These are phyloP conservation scores for Leptonema lineaticorne DNA, from an alignment of 1,140 invertebrate genomes.

Conservation along the genomic window DNA sequence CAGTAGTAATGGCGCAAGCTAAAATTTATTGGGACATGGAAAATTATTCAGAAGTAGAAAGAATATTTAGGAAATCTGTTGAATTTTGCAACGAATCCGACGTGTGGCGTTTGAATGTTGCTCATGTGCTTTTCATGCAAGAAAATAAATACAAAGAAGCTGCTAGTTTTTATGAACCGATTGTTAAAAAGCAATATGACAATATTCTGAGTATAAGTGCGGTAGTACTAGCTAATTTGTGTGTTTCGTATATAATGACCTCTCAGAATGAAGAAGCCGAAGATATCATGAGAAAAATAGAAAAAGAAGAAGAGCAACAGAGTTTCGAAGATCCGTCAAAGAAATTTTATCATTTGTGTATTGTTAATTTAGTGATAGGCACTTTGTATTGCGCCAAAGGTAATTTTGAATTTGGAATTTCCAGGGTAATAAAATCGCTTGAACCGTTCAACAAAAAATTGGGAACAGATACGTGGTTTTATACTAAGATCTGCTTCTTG, in stretches of 20 bases:
- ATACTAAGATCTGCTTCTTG: conserved; percentile 92
- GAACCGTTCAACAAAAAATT: conserved; percentile 95
- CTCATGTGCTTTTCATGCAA: conserved; percentile 99
- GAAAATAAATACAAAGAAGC: conserved; percentile 99
- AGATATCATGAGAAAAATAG: conserved; percentile 97
- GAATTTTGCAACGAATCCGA: conserved; percentile 98
- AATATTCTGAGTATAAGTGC: conserved; percentile 94
- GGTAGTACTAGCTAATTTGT: conserved; percentile 96
- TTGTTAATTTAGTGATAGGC: conserved; percentile 98
- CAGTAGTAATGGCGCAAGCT: conserved; percentile 97
- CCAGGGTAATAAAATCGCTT: conserved; percentile 93
- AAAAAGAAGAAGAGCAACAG: conserved; percentile 94
- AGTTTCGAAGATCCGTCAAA: conserved; percentile 92
- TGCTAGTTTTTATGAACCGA: conserved; percentile 96
- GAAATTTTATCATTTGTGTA: conserved; percentile 96
- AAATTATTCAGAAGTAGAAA: conserved; percentile 93
- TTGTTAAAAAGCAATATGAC: conserved; percentile 95
- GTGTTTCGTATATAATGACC: conserved; percentile 99
- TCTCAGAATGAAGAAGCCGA: conserved; percentile 99
- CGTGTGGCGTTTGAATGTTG: conserved; percentile 96
- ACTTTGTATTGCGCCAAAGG: conserved; percentile 98
- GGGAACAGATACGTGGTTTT: conserved; percentile 96
- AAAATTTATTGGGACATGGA: conserved; percentile 99
- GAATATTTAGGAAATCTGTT: conserved; percentile 92
- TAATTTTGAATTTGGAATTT: conserved; percentile 99